phyloP scores from a whole-genome alignment of 1,140 invertebrate genomes.

The Sitobion miscanthi region DNA sequence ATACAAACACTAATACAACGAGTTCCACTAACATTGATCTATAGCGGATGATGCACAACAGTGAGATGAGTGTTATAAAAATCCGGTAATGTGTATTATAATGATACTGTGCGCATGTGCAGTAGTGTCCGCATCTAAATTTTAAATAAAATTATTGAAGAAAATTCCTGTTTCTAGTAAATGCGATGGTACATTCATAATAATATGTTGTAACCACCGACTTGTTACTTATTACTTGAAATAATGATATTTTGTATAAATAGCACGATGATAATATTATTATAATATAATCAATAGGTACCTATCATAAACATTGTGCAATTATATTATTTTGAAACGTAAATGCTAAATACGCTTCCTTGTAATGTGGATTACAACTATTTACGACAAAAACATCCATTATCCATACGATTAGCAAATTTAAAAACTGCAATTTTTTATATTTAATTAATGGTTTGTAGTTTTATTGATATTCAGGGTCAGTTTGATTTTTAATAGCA shows the following conservation, averaged over 20 bases:
- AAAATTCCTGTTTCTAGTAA: background rate
- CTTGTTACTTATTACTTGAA: background rate
- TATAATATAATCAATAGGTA: background rate
- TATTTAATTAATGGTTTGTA: background rate
- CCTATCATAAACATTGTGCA: background rate
- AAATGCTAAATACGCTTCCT: background rate
- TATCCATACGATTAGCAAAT: background rate
- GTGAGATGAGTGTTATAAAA: background rate
- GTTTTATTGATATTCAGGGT: background rate
- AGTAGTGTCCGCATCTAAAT: background rate
- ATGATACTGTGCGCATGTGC: background rate
- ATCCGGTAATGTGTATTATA: background rate
- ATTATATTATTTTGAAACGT: constrained; percentile 14
- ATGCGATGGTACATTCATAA: background rate
- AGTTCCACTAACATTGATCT: background rate
- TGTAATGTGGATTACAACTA: background rate
- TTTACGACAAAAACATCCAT: background rate
- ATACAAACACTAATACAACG: background rate
- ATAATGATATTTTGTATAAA: background rate
- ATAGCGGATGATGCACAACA: background rate
- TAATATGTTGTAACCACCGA: background rate
- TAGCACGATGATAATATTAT: background rate
- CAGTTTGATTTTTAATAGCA: no score
- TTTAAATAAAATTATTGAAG: background rate
- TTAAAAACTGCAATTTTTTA: background rate